Conservation (phyloP, 2,797 vertebrate species). For the Anguilla anguilla region DNA sequence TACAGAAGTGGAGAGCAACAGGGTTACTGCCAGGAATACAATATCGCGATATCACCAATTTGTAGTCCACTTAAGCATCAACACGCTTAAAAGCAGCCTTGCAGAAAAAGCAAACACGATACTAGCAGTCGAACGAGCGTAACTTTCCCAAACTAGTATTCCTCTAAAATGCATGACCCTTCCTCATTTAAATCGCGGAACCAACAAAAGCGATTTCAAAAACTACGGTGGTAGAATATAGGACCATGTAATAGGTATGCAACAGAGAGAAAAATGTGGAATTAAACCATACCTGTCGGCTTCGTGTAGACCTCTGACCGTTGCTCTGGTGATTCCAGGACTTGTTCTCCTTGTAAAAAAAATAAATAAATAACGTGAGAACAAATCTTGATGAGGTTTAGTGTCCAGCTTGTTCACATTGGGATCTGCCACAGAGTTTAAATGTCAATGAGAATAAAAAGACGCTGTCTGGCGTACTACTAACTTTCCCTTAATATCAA, state of each 20-base stretch:
- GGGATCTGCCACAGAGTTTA: conserved; percentile 86
- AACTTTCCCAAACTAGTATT: background rate
- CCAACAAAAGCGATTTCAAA: background rate
- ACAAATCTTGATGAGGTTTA: conserved; percentile 61
- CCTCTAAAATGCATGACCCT: background rate
- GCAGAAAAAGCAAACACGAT: background rate
- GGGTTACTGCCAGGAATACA: too few relatives aligned
- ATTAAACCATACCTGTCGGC: conserved; percentile 72
- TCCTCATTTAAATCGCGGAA: background rate
- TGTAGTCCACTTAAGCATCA: background rate
- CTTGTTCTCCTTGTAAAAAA: conserved; percentile 49
- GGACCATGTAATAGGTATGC: background rate
- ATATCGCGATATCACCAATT: background rate
- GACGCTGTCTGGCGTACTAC: conserved; percentile 80
- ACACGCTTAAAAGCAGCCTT: background rate
- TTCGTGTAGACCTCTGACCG: conserved; percentile 32
- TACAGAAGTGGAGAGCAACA: background rate
- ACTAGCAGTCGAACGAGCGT: background rate
- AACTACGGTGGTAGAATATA: background rate
- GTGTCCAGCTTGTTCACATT: conserved; percentile 75
- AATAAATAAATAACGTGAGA: conserved; percentile 48
- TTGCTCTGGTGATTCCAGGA: conserved; percentile 69
- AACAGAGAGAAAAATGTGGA: background rate
- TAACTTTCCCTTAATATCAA: conserved; percentile 91
- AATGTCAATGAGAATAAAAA: conserved; percentile 88